phyloP scores from a whole-genome alignment of 2,888 invertebrate species.

The Hesperia comma region DNA sequence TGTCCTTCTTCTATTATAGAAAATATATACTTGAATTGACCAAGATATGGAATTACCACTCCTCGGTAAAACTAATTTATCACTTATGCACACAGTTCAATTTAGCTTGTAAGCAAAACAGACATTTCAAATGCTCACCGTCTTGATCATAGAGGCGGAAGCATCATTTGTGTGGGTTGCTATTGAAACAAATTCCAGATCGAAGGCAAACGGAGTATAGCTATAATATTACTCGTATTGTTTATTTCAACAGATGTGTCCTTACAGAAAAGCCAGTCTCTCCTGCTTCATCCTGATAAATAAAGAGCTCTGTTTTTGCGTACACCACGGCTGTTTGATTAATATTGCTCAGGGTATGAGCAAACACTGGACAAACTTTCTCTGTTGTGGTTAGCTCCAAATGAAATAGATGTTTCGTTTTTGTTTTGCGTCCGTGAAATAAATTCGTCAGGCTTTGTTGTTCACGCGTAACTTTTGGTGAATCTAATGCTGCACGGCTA shows the following conservation, averaged over 20 bases:
- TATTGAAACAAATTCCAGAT: no score
- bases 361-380: slow-evolving; percentile 16
- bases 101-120: no score
- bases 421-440: slow-evolving; percentile 3
- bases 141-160: no score
- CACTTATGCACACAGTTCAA: no score
- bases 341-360: slow-evolving; percentile 19
- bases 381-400: slow-evolving; percentile 11
- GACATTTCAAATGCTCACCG: no score
- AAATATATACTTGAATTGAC: no score
- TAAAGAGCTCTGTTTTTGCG: slow-evolving; percentile 29
- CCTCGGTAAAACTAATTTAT: no score
- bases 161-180: no score
- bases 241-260: neutral
- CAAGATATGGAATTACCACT: no score
- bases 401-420: slow-evolving; percentile 19
- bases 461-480: neutral
- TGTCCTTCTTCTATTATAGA: no score
- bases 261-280: neutral
- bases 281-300: slow-evolving; percentile 23
- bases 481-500: no score
- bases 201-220: no score
- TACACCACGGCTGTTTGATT: slow-evolving; percentile 14
- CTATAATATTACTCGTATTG: neutral
- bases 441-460: neutral